Evolutionary conservation across 2,113 vertebrate genomes (phyloP).

Genomic region (Scatophagus argus): DNA sequence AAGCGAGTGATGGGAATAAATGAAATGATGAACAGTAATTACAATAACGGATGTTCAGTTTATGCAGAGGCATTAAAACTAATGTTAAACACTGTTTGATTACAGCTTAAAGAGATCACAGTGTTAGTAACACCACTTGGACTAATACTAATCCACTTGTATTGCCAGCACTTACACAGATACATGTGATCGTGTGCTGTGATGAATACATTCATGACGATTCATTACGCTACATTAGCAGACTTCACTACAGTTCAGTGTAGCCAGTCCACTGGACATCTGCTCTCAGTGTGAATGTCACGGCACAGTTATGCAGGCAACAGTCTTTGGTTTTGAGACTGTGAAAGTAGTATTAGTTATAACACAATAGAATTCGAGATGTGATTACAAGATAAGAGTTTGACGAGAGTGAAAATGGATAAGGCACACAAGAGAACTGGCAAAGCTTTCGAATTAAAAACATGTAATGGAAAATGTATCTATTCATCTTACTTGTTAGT

Average conservation of each 20-base stretch:
- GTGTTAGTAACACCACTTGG: background rate
- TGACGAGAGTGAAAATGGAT: too few species aligned
- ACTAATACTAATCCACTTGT: conserved; percentile 27
- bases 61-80: conserved; percentile 15
- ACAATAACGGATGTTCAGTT: too few species aligned
- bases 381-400: background rate
- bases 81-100: conserved; percentile 22
- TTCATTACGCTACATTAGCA: too few species aligned
- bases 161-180: background rate
- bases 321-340: background rate
- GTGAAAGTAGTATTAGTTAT: background rate
- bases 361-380: background rate
- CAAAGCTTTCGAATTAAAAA: too few species aligned
- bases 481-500: too few species aligned
- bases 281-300: background rate
- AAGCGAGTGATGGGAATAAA: too few species aligned
- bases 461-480: too few species aligned
- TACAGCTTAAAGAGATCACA: conserved; percentile 25
- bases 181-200: conserved; percentile 5
- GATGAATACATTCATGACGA: conserved; percentile 2
- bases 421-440: too few species aligned
- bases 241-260: background rate
- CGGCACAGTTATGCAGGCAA: background rate
- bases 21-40: too few species aligned
- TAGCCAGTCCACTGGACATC: background rate